Evolutionary conservation across 2,113 vertebrate species (phyloP).

Genomic region (Lagopus muta): DNA sequence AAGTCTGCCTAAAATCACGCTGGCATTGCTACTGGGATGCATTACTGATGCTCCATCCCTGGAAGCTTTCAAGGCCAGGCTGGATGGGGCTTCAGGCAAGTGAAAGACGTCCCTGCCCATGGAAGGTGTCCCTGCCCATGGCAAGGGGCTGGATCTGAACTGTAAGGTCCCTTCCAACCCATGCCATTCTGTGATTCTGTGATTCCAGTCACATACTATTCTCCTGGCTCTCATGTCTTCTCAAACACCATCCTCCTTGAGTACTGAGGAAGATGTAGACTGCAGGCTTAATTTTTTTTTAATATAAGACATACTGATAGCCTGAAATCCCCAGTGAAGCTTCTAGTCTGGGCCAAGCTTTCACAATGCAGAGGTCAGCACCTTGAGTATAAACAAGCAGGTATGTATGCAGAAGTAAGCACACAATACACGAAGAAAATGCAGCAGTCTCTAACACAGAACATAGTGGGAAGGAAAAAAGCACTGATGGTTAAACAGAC

Average conservation of each 20-base stretch:
- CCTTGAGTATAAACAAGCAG: not conserved
- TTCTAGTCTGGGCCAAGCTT: not conserved
- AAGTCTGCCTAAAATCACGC: not conserved
- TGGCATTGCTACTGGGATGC: not conserved
- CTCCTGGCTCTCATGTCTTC: not conserved
- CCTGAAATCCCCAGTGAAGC: not conserved
- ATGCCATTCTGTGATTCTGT: not conserved
- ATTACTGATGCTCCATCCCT: not conserved
- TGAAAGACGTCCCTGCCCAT: not conserved
- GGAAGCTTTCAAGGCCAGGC: not conserved
- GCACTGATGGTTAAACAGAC: constrained; percentile 56
- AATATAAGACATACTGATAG: accelerated
- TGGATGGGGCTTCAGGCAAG: not conserved
- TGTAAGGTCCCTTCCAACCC: not conserved
- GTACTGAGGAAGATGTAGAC: not conserved
- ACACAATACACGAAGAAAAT: not conserved
- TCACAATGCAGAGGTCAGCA: not conserved
- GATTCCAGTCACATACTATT: not conserved
- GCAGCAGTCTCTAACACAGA: not conserved
- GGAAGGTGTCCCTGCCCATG: not conserved
- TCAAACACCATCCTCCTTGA: not conserved
- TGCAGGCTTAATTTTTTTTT: not conserved
- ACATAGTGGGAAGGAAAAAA: not conserved
- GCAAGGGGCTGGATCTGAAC: not conserved
- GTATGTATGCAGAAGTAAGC: too few relatives aligned